A percentile compares a stretch with the other conserved stretches of the same genome.
Evolutionary conservation across 2,888 invertebrate species (phyloP).

Genomic region (Epistrophe eligans): DNA sequence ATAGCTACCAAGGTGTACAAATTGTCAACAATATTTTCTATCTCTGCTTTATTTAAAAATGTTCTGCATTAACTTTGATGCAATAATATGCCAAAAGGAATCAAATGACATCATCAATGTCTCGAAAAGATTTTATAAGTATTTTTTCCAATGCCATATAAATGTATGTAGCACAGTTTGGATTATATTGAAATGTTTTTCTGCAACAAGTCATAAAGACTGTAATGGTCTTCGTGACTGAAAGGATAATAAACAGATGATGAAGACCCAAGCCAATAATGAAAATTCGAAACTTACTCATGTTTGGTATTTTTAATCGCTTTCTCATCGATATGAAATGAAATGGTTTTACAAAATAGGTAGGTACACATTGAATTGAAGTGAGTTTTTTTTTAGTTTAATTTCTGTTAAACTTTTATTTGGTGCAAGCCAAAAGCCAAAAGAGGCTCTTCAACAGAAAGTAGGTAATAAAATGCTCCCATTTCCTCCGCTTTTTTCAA

Average conservation of each 20-base stretch:
- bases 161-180: background rate
- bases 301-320: slow-evolving; percentile 29
- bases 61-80: background rate
- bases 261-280: background rate
- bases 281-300: slow-evolving; percentile 19
- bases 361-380: background rate
- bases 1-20: too few species aligned
- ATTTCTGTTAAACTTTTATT: too few species aligned
- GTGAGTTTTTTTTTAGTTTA: background rate
- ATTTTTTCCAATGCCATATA: background rate
- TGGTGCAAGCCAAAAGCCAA: too few species aligned
- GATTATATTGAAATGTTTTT: slow-evolving; percentile 1
- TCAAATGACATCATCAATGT: slow-evolving; percentile 36
- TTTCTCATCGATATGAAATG: background rate
- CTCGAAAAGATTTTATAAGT: background rate
- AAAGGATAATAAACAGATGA: slow-evolving; percentile 31
- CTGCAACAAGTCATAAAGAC: slow-evolving; percentile 15
- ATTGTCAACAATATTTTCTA: background rate
- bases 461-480: too few species aligned
- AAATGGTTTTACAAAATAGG: background rate
- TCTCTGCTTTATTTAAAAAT: background rate
- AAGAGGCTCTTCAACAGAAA: too few species aligned
- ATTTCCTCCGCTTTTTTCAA: too few species aligned
- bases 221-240: slow-evolving; percentile 32
- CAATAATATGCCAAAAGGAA: slow-evolving; percentile 1